Conservation (phyloP, 64 coral and sea anemone species). For the Astreopora myriophthalma region DNA sequence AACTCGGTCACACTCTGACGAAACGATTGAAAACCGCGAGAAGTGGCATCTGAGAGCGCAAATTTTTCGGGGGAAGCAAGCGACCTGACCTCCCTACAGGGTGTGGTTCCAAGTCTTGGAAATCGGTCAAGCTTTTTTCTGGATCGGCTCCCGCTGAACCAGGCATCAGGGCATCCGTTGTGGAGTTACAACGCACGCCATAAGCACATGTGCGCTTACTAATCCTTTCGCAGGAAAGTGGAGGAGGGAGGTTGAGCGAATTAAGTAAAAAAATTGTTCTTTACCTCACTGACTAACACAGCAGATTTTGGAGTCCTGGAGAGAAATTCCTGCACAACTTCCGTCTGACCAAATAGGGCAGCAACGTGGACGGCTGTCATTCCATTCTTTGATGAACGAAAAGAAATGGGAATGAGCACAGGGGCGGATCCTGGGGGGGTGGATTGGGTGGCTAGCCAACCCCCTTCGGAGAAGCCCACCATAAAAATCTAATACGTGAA, state of each 20-base stretch:
- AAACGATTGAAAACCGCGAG: too few relatives aligned
- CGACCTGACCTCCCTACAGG: too few relatives aligned
- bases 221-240: background rate
- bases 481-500: too few relatives aligned
- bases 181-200: too few relatives aligned
- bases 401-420: background rate
- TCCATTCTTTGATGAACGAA: constrained; percentile 66
- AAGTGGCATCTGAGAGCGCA: too few relatives aligned
- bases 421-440: background rate
- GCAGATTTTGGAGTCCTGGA: constrained; percentile 67
- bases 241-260: background rate
- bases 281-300: constrained; percentile 64
- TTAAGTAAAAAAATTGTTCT: background rate
- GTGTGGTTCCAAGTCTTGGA: too few relatives aligned
- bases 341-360: constrained; percentile 85
- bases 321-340: constrained; percentile 73
- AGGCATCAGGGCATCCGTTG: background rate
- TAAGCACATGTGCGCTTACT: background rate
- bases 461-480: too few relatives aligned
- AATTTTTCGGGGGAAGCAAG: too few relatives aligned
- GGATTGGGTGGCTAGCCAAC: too few relatives aligned
- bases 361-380: constrained; percentile 92
- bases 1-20: too few relatives aligned
- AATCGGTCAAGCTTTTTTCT: too few relatives aligned
- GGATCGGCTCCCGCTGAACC: too few relatives aligned